Evolutionary conservation across 2,888 invertebrate genomes (phyloP).

Genomic region (Drosophila testacea): DNA sequence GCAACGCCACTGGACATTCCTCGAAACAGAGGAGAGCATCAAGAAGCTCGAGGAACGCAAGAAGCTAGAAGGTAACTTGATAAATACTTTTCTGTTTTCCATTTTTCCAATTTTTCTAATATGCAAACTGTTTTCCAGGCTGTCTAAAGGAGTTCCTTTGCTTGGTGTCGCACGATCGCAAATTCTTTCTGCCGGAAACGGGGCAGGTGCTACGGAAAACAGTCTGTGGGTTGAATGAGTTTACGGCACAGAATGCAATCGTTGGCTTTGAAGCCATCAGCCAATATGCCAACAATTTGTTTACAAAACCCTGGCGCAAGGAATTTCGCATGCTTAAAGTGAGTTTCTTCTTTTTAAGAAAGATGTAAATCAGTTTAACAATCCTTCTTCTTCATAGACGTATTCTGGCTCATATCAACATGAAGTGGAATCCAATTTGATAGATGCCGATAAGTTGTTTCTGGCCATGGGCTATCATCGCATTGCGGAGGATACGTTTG

Average conservation of each 20-base stretch:
- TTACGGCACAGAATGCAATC: conserved; percentile 92
- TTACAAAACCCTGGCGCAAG: conserved; percentile 95
- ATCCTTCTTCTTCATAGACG: conserved; percentile 86
- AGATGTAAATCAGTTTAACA: not conserved
- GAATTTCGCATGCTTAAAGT: conserved; percentile 94
- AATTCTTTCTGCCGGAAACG: conserved; percentile 91
- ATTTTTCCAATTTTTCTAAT: not conserved
- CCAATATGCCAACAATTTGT: conserved; percentile 93
- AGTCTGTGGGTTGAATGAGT: conserved; percentile 89
- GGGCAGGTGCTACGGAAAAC: conserved; percentile 91
- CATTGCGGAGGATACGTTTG: conserved; percentile 86
- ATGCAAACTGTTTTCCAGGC: conserved; percentile 85
- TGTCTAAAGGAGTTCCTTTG: conserved; percentile 92
- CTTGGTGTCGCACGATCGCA: conserved; percentile 91
- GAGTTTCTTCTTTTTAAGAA: conserved; percentile 40
- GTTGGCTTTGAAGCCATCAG: conserved; percentile 94
- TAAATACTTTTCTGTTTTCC: too few relatives aligned
- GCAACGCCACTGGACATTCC: conserved; percentile 91
- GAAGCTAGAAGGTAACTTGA: conserved; percentile 89
- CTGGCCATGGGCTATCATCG: conserved; percentile 93
- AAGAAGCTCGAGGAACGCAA: conserved; percentile 91
- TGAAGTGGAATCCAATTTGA: conserved; percentile 92
- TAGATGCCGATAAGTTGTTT: conserved; percentile 91
- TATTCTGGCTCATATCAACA: conserved; percentile 96
- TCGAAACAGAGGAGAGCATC: conserved; percentile 92